Base-by-base conservation (phyloP, 2,797 vertebrate genomes). In the Enteromius paludinosus region DNA sequence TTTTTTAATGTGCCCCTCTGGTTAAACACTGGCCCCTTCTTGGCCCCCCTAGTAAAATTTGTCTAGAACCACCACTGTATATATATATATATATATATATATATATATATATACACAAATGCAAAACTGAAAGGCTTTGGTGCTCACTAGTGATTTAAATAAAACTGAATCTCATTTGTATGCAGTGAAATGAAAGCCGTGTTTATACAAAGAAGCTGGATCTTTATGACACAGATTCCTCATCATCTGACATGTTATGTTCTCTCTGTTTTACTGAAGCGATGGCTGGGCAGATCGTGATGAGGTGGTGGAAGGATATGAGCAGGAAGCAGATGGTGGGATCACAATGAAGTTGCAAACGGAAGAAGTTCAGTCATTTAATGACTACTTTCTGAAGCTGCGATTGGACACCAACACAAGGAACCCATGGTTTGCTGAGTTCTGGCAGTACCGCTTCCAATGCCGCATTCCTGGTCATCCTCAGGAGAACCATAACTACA, bases 371-470 rank as follows among this genome's bases (percentile, higher is more conserved):
- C 95, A 93, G 88, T 93, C 97, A 0, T 99, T 99, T 64, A 96
- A 99, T 52, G 95, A 98, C 84, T 99, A 99, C 91, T 99, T 96
- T 92, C 93, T 99, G 90, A 98, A 96, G 89, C 94, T 98, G 86
- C 95, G 93, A 0, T 92, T 99, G 91, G 96, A 97, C 87, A 95
- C 94, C 73, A 99, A 99, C 90, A 95, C 91, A 0, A 95, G 98
- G 86, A 99, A 99, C 90, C 98, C 98, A 0, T 99, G 98, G 98
- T 99, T 99, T 71, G 86, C 96, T 0, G 98, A 99, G 90, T 99
- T 99, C 93, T 99, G 98, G 98, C 98, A 99, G 91, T 96, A 99
- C 86, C 96, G 97, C 3, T 99, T 99, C 90, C 97, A 99, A 90
- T 99, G 98, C 84, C 96, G 96, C 68, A 94, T 99, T 35, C 94